Evolutionary conservation across 30 jellyfish, hydroid and myxozoan genomes (phyloP).

Genomic region (Rhopilema esculentum): DNA sequence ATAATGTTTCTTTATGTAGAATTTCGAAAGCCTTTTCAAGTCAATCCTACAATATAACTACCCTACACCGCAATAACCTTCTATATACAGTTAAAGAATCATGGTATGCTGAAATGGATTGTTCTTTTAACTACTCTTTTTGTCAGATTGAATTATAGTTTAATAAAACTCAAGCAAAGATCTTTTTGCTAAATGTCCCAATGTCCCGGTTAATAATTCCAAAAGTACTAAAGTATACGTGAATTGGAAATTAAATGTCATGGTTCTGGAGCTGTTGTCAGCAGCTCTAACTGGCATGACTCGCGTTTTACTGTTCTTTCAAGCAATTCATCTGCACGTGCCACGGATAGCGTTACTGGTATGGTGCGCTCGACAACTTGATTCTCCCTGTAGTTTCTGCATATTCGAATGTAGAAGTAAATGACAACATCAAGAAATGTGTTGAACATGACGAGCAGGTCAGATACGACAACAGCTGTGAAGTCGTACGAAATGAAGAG

Average conservation of each 20-base stretch:
- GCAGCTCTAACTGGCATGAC: neutral
- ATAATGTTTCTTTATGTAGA: too few relatives aligned
- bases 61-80: too few relatives aligned
- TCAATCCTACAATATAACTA: too few relatives aligned
- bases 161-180: neutral
- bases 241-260: neutral
- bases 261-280: neutral
- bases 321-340: neutral
- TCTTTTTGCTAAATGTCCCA: too few relatives aligned
- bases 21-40: too few relatives aligned
- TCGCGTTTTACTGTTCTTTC: neutral
- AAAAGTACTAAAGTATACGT: too few relatives aligned
- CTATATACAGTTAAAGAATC: too few relatives aligned
- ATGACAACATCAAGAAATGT: slow-evolving; percentile 11
- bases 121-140: neutral
- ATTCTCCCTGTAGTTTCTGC: neutral
- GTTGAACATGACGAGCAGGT: slow-evolving; percentile 29
- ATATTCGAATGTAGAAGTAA: slow-evolving; percentile 13
- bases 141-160: neutral
- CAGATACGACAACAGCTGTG: slow-evolving; percentile 6
- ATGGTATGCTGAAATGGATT: too few relatives aligned
- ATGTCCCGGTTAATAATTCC: too few relatives aligned
- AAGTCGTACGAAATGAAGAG: slow-evolving; percentile 13
- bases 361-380: neutral
- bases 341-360: neutral